A percentile compares a stretch with the other conserved stretches of the same genome.
Conservation (phyloP, 2,797 vertebrate species). For the Emydoidea blandingii region DNA sequence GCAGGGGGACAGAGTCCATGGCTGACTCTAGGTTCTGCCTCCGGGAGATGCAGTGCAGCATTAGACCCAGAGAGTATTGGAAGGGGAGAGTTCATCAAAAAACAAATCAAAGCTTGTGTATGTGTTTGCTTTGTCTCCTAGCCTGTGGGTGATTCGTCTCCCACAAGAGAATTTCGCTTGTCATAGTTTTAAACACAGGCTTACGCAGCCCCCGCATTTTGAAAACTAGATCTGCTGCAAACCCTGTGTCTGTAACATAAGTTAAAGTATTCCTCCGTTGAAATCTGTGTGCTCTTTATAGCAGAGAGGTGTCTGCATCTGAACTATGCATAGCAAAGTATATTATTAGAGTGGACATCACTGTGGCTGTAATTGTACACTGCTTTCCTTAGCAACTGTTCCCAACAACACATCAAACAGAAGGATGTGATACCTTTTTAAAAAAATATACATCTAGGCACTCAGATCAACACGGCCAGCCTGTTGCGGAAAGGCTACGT, state of each 20-base stretch:
- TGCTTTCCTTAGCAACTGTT: constrained; percentile 79
- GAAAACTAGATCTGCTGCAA: constrained; percentile 26
- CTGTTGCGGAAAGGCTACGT: background rate
- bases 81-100: background rate
- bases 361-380: constrained; percentile 82
- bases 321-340: constrained; percentile 81
- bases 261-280: constrained; percentile 78
- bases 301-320: constrained; percentile 81
- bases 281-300: constrained; percentile 82
- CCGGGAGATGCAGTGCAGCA: background rate
- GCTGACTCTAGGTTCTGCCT: rapidly evolving
- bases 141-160: background rate
- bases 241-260: constrained; percentile 71
- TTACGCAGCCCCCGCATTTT: background rate
- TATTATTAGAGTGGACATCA: constrained; percentile 86
- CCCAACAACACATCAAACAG: constrained; percentile 85
- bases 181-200: constrained; percentile 2
- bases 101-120: background rate
- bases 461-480: constrained; percentile 51
- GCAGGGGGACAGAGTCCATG: background rate
- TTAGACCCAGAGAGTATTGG: background rate
- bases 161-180: background rate
- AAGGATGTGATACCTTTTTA: constrained; percentile 81
- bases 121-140: background rate
- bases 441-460: constrained; percentile 14